phyloP scores from a whole-genome alignment of 2,888 invertebrate genomes.

The Leptopilina drosophilae region DNA sequence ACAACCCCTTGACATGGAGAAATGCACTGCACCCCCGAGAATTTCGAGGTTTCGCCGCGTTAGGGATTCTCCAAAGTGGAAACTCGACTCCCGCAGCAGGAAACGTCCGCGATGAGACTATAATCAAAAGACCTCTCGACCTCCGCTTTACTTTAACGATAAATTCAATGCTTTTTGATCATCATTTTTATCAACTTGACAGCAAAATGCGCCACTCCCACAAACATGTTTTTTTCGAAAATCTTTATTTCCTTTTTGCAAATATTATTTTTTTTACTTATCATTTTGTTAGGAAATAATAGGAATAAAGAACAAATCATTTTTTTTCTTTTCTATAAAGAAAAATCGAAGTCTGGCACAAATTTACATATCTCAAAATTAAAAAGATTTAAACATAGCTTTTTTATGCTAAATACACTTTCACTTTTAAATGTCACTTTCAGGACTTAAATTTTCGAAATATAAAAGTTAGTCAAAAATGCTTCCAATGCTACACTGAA shows the following conservation, averaged over 20 bases:
- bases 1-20: slow-evolving; percentile 25
- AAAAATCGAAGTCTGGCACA: too few species aligned
- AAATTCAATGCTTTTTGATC: slow-evolving; percentile 32
- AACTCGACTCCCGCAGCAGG: slow-evolving; percentile 39
- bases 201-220: slow-evolving; percentile 26
- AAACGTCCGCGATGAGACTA: slow-evolving; percentile 28
- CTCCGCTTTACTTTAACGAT: slow-evolving; percentile 38
- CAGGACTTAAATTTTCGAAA: too few species aligned
- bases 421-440: too few species aligned
- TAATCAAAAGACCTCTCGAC: slow-evolving; percentile 55
- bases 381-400: too few species aligned
- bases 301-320: too few species aligned
- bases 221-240: slow-evolving; percentile 3
- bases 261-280: too few species aligned
- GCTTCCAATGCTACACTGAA: too few species aligned
- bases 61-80: slow-evolving; percentile 53
- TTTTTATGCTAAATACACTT: too few species aligned
- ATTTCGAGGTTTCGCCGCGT: slow-evolving; percentile 57
- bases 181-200: slow-evolving; percentile 13
- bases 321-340: too few species aligned
- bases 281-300: too few species aligned
- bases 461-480: too few species aligned
- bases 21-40: slow-evolving; percentile 52
- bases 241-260: neutral
- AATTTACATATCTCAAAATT: too few species aligned